Evolutionary conservation across 2,113 vertebrate species (phyloP), one percentile per base, ranked within the genome.

Genomic region (Podiceps cristatus): DNA sequence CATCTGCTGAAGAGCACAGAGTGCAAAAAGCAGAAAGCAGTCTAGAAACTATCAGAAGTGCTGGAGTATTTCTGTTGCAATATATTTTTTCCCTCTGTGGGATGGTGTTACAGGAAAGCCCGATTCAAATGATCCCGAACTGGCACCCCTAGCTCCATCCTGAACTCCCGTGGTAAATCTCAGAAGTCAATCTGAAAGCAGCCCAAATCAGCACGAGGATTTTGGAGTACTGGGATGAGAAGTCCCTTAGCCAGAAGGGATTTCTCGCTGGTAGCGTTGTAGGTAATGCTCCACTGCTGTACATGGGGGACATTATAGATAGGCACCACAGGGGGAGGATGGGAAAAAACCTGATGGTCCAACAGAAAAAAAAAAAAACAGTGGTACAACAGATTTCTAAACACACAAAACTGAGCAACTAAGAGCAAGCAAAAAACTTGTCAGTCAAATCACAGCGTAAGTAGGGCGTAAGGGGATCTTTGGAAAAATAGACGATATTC

Each of bases 341-440:
- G 47, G 13, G 12, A 13, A 37, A 40, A 49, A 11, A 1, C 0
- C 10, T 0, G 3, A n/a, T 27, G 56, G 9, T 42, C 25, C 20
- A 44, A 31, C 44, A 25, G 16, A 6, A 62, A 50, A 50, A 58
- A 6, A 62, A 50, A 50, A 58, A 58, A 28, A 3, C 4, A 9
- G 15, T 5, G 19, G 7, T 27, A 42, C 19, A 12, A 33, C 25
- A 44, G 31, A 33, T 63, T 69, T 76, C 27, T 50, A 19, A 87
- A 42, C n/a, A 24, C 40, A 18, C 22, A 35, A 35, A 56, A 56
- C 25, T 14, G 9, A 67, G n/a, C 18, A 23, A 45, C 23, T 35
- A 52, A 68, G 79, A 55, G 74, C 23, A 53, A 18, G 23, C 25
- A 28, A 35, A 60, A 35, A 25, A 27, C 16, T 88, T 35, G 40